Base-by-base conservation (phyloP, 2,113 vertebrate species). In the Seriola dumerili region DNA sequence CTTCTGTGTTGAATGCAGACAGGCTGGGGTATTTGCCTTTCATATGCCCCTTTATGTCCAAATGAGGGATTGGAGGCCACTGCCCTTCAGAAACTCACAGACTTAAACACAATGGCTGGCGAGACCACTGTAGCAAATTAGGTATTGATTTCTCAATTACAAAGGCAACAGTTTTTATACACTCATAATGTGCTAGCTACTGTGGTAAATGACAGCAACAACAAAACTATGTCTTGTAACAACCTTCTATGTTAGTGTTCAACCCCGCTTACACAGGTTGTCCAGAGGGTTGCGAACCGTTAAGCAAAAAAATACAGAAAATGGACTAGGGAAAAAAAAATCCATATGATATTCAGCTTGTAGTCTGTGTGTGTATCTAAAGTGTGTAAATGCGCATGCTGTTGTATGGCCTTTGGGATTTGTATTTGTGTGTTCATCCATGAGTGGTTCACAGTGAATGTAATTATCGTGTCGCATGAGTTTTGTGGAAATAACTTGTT, bases 111-210 rank as follows among this genome's bases (percentile, higher is more conserved):
- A 88, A 87, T 82, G 69, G 88, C 89, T 81, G 75, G 66, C 70
- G 58, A 89, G 87, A 85, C 85, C 89, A 89, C 81, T 80, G 93
- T 86, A 88, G 89, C 92, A 94, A 92, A 95, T 95, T 89, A 90
- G 91, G 72, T 95, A 95, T 93, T 90, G 92, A 95, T 95, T 94
- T 95, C 90, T 92, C 95, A 93, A 91, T 95, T 93, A 94, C 91
- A 72, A 84, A 84, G 83, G 69, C 81, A 80, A 85, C 73, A 46
- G 46, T 81, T 90, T 89, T 91, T 87, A 90, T 86, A 81, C 86
- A 84, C 85, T 89, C 80, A 72, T 89, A 90, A 94, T 90, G 90
- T 89, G 89, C 90, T 81, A 59, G 77, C 90, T 83, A 83, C 83
- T 78, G 80, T 65, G 85, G 79, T 91, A 86, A 93, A 94, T 83